Base-by-base conservation (phyloP, 2,797 vertebrate genomes). In the Halcyon badia region DNA sequence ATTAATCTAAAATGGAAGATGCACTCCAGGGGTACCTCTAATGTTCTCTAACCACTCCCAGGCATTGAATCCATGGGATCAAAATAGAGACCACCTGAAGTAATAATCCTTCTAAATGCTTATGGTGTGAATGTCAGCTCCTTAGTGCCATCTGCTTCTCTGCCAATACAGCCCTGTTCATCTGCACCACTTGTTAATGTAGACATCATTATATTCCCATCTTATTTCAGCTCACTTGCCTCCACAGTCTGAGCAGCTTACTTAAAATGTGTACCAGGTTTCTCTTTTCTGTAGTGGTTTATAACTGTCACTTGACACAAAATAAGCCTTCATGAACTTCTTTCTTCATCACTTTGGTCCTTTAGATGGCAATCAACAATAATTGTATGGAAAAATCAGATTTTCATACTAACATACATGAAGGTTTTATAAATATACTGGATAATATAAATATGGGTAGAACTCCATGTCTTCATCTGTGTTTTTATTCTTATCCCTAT, bases 101-200 rank as follows among this genome's bases (percentile, higher is more conserved):
- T 16, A 83, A 86, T 77, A 95, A 95, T 78, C 72, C 39, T 72
- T 87, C 65, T 77, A 81, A 93, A 52, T 39, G 41, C 12, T 81
- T 71, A 26, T 35, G 35, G 48, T 83, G 69, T 88, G 69, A 83
- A 68, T 49, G 69, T 83, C 71, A 88, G 35, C 44, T 88, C 80
- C 80, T 71, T 41, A 41, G 26, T 90, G 73, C 78, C 84, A 91
- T 72, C 76, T 87, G 49, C 62, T 96, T 91, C 83, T 81, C 52
- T 83, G 57, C 37, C 90, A 69, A 75, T 21, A 56, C 14, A 52
- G 25, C 56, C 39, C 22, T 71, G 10, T 60, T 90, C 68, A 77
- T 60, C 42, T 31, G 20, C 12, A 13, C 12, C 78, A n/a, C 57
- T 78, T 88, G 46, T 44, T 92, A 95, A 90, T 70, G 52, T 44